Evolutionary conservation across 2,113 vertebrate species (phyloP).

Genomic region (Sapajus apella): DNA sequence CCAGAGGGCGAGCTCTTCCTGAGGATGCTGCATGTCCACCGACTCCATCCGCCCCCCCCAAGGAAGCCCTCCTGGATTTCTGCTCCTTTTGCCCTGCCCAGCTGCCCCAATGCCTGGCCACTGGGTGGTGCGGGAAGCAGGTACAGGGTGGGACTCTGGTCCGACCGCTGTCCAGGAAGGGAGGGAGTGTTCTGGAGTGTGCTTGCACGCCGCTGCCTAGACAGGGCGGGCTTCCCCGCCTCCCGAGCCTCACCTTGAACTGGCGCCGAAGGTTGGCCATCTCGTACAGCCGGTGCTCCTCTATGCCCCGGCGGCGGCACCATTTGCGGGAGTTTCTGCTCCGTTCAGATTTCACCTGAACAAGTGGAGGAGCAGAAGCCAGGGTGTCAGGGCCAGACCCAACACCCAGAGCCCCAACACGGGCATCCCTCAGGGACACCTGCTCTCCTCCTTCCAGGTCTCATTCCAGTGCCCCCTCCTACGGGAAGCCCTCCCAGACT

Average conservation of each 20-base stretch:
- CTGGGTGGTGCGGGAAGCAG: neutral
- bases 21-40: fast-evolving
- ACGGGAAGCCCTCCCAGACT: neutral
- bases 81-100: neutral
- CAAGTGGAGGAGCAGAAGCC: fast-evolving
- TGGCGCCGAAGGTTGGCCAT: constrained; percentile 93
- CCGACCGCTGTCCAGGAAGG: neutral
- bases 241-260: constrained; percentile 86
- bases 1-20: fast-evolving
- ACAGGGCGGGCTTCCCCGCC: fast-evolving
- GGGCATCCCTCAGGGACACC: neutral
- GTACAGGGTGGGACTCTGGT: neutral
- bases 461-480: neutral
- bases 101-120: neutral
- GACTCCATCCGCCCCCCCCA: neutral
- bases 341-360: constrained; percentile 90
- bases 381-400: neutral
- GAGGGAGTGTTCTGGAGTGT: fast-evolving
- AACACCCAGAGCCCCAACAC: too few species aligned
- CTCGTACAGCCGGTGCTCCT: constrained; percentile 95
- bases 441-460: neutral
- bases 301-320: constrained; percentile 91
- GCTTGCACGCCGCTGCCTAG: fast-evolving
- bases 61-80: neutral
- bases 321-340: constrained; percentile 88